Conservation (phyloP, 2,888 invertebrate genomes). For the Drosophila putrida region DNA sequence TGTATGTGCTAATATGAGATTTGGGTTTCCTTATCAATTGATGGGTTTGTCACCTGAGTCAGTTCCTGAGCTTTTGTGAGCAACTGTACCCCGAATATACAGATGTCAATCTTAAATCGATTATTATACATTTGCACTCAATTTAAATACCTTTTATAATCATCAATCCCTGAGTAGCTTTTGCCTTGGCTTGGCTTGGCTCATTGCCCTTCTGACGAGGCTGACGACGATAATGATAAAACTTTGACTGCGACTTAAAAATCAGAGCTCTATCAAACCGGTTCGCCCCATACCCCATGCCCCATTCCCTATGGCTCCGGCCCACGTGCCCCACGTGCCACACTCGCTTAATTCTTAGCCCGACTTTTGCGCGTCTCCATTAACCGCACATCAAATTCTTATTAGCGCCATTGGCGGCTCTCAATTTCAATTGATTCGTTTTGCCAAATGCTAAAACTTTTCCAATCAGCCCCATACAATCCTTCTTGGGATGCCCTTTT, state of each 20-base stretch:
- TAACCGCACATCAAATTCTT: slow-evolving; percentile 80
- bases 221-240: slow-evolving; percentile 72
- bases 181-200: slow-evolving; percentile 28
- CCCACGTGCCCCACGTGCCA: neutral
- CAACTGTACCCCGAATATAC: slow-evolving; percentile 11
- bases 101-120: slow-evolving; percentile 26
- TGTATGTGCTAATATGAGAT: slow-evolving; percentile 14
- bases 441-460: slow-evolving; percentile 65
- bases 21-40: slow-evolving; percentile 1
- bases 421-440: slow-evolving; percentile 77
- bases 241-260: slow-evolving; percentile 61
- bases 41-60: slow-evolving; percentile 1
- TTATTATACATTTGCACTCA: slow-evolving; percentile 32
- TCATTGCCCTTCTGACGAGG: slow-evolving; percentile 43
- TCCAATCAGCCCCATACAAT: slow-evolving; percentile 73
- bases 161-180: slow-evolving; percentile 11
- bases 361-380: slow-evolving; percentile 38
- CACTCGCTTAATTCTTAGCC: slow-evolving; percentile 35
- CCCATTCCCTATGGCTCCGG: neutral
- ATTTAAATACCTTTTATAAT: slow-evolving; percentile 32
- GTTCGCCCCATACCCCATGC: neutral
- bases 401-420: slow-evolving; percentile 68
- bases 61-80: neutral
- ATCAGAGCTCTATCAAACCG: slow-evolving; percentile 36
- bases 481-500: slow-evolving; percentile 55